These are phyloP conservation scores for Euglossa dilemma DNA, from an alignment of 1,140 invertebrate species.

Conservation along the genomic window DNA sequence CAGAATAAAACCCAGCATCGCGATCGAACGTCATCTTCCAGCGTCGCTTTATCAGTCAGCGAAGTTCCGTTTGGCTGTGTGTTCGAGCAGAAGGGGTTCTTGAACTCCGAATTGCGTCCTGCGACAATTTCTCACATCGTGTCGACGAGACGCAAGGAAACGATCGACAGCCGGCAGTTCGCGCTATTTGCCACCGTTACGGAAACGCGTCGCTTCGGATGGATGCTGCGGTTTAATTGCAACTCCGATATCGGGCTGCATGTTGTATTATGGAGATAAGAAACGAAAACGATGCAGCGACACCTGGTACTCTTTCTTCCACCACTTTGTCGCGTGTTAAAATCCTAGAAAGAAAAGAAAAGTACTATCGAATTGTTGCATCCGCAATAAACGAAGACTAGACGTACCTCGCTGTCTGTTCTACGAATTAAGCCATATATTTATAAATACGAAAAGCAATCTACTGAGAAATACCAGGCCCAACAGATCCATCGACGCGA, in stretches of 20 bases:
- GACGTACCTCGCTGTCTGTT: too few species aligned
- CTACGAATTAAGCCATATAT: too few species aligned
- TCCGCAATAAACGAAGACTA: too few species aligned
- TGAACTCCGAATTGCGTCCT: conserved; percentile 12
- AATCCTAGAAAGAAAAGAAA: neutral
- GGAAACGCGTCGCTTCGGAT: conserved; percentile 48
- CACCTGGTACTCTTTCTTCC: neutral
- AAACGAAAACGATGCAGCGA: neutral
- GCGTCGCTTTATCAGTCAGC: conserved; percentile 24
- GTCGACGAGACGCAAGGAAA: conserved; percentile 33
- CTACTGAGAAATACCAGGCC: too few species aligned
- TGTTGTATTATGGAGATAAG: neutral
- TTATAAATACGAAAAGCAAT: too few species aligned
- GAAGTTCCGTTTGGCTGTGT: conserved; percentile 6
- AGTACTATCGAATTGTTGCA: too few species aligned
- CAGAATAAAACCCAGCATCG: neutral
- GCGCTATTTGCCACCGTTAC: conserved; percentile 45
- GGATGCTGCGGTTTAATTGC: conserved; percentile 53
- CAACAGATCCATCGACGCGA: too few species aligned
- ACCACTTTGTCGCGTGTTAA: neutral
- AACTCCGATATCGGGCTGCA: conserved; percentile 43
- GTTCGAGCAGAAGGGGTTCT: neutral
- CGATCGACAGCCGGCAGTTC: conserved; percentile 42
- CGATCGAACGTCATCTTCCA: conserved; percentile 11
- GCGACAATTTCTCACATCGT: conserved; percentile 24